These are phyloP conservation scores for Caenorhabditis sp. DNA, from an alignment of 2,888 invertebrate genomes.

Conservation along the genomic window DNA sequence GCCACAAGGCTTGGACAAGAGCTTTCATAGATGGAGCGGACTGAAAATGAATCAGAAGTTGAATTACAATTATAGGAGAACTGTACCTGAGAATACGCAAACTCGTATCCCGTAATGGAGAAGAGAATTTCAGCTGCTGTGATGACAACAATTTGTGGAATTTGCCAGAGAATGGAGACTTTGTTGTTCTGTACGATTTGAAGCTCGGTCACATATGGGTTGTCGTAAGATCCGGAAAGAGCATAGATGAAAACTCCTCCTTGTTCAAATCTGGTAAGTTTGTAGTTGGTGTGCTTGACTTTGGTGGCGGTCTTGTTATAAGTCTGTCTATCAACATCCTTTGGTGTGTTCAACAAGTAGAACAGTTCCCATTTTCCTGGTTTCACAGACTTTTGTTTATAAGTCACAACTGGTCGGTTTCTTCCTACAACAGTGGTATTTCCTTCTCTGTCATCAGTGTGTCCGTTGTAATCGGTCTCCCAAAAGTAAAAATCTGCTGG, in stretches of 20 bases:
- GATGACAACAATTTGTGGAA: constrained; percentile 85
- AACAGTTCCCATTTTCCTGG: constrained; percentile 81
- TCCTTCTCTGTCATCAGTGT: constrained; percentile 57
- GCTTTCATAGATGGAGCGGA: constrained; percentile 96
- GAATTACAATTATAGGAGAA: neutral
- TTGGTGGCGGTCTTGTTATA: constrained; percentile 54
- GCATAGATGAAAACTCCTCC: constrained; percentile 78
- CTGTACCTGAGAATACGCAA: constrained; percentile 82
- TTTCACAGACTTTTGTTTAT: constrained; percentile 75
- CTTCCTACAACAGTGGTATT: constrained; percentile 34
- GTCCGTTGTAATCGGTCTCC: constrained; percentile 69
- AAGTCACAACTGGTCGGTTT: constrained; percentile 31
- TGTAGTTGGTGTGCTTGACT: constrained; percentile 35
- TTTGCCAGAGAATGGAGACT: constrained; percentile 84
- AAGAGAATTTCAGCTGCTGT: constrained; percentile 85
- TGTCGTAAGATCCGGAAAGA: constrained; percentile 65
- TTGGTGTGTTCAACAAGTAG: constrained; percentile 74
- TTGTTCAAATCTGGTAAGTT: constrained; percentile 64
- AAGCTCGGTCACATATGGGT: constrained; percentile 28
- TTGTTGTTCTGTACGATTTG: constrained; percentile 72
- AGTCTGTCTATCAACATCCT: constrained; percentile 72
- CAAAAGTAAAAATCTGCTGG: constrained; percentile 80
- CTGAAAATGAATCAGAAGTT: constrained; percentile 75
- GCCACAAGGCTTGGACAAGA: constrained; percentile 93
- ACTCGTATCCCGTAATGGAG: constrained; percentile 85